Evolutionary conservation across 2,797 vertebrate species (phyloP).

Genomic region (Gephyroberyx darwinii): DNA sequence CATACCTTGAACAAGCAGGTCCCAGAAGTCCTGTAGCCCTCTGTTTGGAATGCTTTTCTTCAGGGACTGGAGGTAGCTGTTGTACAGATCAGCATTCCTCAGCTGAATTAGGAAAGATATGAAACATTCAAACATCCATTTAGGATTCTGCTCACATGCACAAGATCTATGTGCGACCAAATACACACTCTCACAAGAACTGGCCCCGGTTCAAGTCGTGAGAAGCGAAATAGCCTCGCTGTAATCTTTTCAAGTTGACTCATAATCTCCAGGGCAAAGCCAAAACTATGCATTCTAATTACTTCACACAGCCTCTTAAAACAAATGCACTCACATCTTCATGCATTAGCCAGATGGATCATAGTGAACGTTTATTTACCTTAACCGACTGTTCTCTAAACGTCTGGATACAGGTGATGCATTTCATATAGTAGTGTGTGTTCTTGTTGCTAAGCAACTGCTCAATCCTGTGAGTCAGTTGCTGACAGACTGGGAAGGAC

Average conservation of each 20-base stretch:
- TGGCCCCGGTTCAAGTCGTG: slow-evolving; percentile 32
- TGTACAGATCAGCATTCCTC: slow-evolving; percentile 85
- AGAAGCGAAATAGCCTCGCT: slow-evolving; percentile 53
- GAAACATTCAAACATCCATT: slow-evolving; percentile 51
- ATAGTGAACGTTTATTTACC: slow-evolving; percentile 80
- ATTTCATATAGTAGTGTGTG: slow-evolving; percentile 91
- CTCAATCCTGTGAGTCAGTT: slow-evolving; percentile 89
- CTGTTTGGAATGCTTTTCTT: slow-evolving; percentile 87
- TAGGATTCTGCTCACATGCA: slow-evolving; percentile 27
- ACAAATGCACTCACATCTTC: slow-evolving; percentile 22
- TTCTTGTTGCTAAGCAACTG: slow-evolving; percentile 92
- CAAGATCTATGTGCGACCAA: slow-evolving; percentile 19
- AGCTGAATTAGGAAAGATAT: slow-evolving; percentile 69
- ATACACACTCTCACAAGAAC: slow-evolving; percentile 17
- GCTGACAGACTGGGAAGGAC: slow-evolving; percentile 86
- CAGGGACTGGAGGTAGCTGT: slow-evolving; percentile 88
- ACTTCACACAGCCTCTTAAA: slow-evolving; percentile 9
- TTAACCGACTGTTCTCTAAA: slow-evolving; percentile 91
- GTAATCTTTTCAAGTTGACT: slow-evolving; percentile 48
- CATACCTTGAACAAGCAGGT: slow-evolving; percentile 91
- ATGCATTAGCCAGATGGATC: slow-evolving; percentile 10
- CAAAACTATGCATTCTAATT: slow-evolving; percentile 21
- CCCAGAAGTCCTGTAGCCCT: slow-evolving; percentile 92
- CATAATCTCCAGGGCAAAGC: slow-evolving; percentile 36
- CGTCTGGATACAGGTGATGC: slow-evolving; percentile 88